These are phyloP conservation scores for Drosophila pegasa DNA, from an alignment of 2,888 invertebrate species.

Conservation along the genomic window DNA sequence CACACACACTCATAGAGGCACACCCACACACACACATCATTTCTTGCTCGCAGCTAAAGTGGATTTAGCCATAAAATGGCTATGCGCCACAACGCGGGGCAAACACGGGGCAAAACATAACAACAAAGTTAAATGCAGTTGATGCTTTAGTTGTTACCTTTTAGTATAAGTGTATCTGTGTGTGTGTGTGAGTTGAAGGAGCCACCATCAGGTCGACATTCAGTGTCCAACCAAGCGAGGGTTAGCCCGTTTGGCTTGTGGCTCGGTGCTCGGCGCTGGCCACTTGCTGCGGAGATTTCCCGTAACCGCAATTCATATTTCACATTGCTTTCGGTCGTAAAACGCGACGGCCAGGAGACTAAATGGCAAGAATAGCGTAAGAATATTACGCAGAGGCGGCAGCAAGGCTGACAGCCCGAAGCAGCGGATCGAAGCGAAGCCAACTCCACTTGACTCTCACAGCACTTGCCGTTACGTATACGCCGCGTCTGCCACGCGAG, in stretches of 20 bases:
- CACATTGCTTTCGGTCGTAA: constrained; percentile 70
- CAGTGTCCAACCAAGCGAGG: constrained; percentile 26
- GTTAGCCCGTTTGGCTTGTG: constrained; percentile 30
- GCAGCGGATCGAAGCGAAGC: neutral
- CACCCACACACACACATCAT: constrained; percentile 35
- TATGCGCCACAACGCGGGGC: constrained; percentile 56
- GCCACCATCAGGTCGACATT: constrained; percentile 36
- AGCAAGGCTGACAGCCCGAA: constrained; percentile 14
- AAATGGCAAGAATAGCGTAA: constrained; percentile 57
- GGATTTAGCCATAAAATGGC: constrained; percentile 78
- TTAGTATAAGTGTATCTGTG: constrained; percentile 21
- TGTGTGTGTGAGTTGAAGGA: constrained; percentile 31
- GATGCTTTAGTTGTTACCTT: constrained; percentile 68
- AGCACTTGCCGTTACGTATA: constrained; percentile 47
- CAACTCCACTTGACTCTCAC: constrained; percentile 69
- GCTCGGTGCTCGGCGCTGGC: constrained; percentile 22
- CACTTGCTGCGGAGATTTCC: constrained; percentile 56
- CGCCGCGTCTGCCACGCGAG: constrained; percentile 46
- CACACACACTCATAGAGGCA: constrained; percentile 22
- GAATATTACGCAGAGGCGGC: constrained; percentile 64
- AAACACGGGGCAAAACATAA: constrained; percentile 57
- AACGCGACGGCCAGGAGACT: constrained; percentile 41
- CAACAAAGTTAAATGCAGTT: constrained; percentile 76
- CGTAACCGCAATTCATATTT: constrained; percentile 79
- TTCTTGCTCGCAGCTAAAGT: constrained; percentile 61